Evolutionary conservation across 1,140 invertebrate species (phyloP), one percentile per base, ranked within the genome.

Genomic region (Heterodera schachtii): DNA sequence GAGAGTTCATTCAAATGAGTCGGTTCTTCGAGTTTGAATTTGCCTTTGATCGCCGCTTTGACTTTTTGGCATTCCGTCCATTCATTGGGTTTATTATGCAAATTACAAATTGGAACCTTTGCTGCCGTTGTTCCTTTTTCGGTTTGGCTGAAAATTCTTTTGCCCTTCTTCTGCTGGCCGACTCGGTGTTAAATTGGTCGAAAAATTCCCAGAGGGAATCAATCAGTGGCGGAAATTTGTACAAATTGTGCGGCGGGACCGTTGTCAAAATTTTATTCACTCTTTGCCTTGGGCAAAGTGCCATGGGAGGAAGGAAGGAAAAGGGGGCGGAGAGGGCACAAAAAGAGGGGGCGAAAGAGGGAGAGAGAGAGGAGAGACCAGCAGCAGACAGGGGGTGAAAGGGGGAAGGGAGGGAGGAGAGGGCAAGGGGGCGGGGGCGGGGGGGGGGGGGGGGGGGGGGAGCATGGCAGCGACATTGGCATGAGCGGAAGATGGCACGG

Each of bases 201-300:
- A 64, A 64, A 31, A 64, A 19, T 64, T 13, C 57, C 57, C 57
- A 11, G 57, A 64, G 57, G 57, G 57, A 64, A 64, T 64, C 57
- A 64, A 64, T 64, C 57, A 64, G 57, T 64, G 57, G 57, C 57
- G 57, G 57, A 64, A 64, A 64, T 64, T 64, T 64, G 57, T 64
- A 64, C 57, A 64, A 64, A 64, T 31, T 64, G 57, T 64, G 57
- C 57, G 57, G 2, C 57, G 57, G 16, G 57, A 64, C 57, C 11
- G 57, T 64, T 64, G 57, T 19, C 57, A 64, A 64, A 64, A 64
- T 64, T 31, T 64, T 64, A 64, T 64, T 64, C 57, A 19, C 57
- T 64, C 57, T 64, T 64, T 60, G 57, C 57, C 57, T 60, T 64
- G 57, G 57, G 57, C 57, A 64, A 64, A 64, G 57, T 64, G 57